Evolutionary conservation across 1,140 invertebrate species (phyloP).

Genomic region (Rhyzopertha dominica): DNA sequence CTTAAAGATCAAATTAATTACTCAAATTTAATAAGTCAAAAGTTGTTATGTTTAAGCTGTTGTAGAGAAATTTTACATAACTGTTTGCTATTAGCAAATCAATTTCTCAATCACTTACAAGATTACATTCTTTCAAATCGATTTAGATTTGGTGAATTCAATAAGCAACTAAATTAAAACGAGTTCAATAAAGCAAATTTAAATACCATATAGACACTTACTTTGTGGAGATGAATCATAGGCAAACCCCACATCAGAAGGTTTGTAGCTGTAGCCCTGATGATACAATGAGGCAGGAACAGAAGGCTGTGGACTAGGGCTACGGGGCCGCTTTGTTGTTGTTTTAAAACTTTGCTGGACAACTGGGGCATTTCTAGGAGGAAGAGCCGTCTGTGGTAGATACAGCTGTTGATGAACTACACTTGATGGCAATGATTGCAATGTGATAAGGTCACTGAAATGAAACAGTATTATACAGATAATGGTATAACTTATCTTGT

Average conservation of each 20-base stretch:
- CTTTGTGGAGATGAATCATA: conserved; percentile 48
- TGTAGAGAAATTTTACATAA: too few species aligned
- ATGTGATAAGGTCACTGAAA: conserved; percentile 39
- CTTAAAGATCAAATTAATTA: too few species aligned
- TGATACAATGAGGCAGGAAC: conserved; percentile 49
- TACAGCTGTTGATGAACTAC: conserved; percentile 51
- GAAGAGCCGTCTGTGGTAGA: conserved; percentile 46
- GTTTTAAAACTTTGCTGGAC: conserved; percentile 47
- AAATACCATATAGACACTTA: conserved; percentile 43
- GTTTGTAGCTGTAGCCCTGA: conserved; percentile 52
- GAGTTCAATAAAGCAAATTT: conserved; percentile 14
- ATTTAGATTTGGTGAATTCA: too few species aligned
- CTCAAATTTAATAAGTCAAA: too few species aligned
- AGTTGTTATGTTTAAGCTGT: too few species aligned
- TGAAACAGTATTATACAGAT: conserved; percentile 8
- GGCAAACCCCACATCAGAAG: conserved; percentile 45
- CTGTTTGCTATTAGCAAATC: too few species aligned
- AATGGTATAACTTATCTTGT: conserved; percentile 5
- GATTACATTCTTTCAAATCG: too few species aligned
- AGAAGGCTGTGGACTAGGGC: conserved; percentile 60
- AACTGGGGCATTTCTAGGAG: conserved; percentile 42
- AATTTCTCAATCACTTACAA: too few species aligned
- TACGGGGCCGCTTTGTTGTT: conserved; percentile 58
- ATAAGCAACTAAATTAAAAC: too few species aligned
- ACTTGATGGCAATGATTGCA: conserved; percentile 55